Evolutionary conservation across 1,140 invertebrate species (phyloP).

Genomic region (Hydropsyche tenuis): DNA sequence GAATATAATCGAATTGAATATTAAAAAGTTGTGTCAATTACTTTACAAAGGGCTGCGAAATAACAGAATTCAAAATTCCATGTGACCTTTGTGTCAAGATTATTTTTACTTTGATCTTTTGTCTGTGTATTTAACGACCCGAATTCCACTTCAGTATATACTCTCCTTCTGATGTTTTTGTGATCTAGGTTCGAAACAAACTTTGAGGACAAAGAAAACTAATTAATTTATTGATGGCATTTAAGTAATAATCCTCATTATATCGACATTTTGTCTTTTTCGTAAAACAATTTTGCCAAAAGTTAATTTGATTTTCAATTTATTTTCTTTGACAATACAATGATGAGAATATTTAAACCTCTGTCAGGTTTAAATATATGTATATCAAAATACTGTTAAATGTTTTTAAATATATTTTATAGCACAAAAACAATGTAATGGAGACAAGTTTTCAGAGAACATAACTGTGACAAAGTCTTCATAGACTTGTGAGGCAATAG

Average conservation of each 20-base stretch:
- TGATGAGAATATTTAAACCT: no score
- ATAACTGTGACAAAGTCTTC: neutral
- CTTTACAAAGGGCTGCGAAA: neutral
- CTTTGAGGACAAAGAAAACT: constrained; percentile 10
- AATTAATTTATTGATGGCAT: constrained; percentile 23
- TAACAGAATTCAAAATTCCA: constrained; percentile 13
- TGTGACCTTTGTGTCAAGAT: constrained; percentile 26
- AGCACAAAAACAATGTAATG: no score
- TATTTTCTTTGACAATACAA: no score
- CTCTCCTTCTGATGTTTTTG: neutral
- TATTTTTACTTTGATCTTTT: constrained; percentile 33
- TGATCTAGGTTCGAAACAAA: constrained; percentile 8
- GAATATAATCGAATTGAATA: no score
- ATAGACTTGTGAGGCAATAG: neutral
- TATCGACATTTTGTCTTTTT: neutral
- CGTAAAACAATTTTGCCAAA: no score
- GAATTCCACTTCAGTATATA: constrained; percentile 28
- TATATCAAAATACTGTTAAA: no score
- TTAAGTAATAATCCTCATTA: constrained; percentile 10
- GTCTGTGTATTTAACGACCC: constrained; percentile 9
- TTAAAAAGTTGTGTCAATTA: no score
- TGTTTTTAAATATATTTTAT: no score
- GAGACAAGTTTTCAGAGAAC: neutral
- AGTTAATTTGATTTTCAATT: no score
- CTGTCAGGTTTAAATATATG: no score